Evolutionary conservation across 2,113 vertebrate species (phyloP), one percentile per base, ranked within the genome.

Genomic region (Zosterops lateralis): DNA sequence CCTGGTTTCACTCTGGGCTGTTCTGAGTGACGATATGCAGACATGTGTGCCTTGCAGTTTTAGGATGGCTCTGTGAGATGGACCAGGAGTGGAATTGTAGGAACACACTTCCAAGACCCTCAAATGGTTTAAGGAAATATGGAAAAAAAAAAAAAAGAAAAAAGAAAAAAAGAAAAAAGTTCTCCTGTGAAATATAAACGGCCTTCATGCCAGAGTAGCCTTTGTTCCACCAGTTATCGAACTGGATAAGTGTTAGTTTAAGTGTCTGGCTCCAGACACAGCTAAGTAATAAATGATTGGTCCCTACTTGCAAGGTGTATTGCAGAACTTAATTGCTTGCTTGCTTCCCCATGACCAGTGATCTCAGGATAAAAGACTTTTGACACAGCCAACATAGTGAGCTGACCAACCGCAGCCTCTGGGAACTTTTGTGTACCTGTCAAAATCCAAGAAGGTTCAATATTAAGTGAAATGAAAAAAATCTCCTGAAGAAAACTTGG

Each of bases 161-260:
- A 38, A 38, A 34, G 3, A 94, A 24, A 7, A 21, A 17, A 92
- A 94, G 51, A 56, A n/a, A 56, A 95, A 50, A 40, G 14, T 50
- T n/a, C 15, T 53, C 54, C 48, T 67, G 65, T 94, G 92, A 93
- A 94, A 71, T 84, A 95, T 91, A 95, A 98, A 97, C 93, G 96
- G 78, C 79, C 83, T 97, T 97, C 95, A 97, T 97, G 96, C 90
- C 96, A 97, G 95, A 97, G 89, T 96, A 95, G 92, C 75, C 91
- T 92, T 97, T 95, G 91, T 97, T 96, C 97, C 95, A 97, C 94
- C 86, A 96, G 95, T 92, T 97, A 97, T 97, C 3, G 95, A 98
- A 95, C 94, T 91, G 70, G 56, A n/a, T 89, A 87, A 96, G 66
- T 67, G 77, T 96, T 62, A 91, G 88, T 95, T 97, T 96, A 94